Evolutionary conservation across 2,797 vertebrate genomes (phyloP), one percentile per base, ranked within the genome.

Genomic region (Alfaro cultratus): DNA sequence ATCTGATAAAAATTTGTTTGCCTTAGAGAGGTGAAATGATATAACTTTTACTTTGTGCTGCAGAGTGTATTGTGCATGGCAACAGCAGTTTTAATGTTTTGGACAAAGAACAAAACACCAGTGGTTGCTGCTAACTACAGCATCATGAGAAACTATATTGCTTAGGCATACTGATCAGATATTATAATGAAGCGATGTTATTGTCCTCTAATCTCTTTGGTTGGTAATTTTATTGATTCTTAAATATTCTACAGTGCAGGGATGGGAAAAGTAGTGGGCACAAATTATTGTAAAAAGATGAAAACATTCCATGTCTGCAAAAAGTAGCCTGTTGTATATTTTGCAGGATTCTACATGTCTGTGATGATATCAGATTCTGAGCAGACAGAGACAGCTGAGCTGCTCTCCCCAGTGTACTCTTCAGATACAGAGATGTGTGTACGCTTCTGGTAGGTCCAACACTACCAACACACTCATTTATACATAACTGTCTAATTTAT

Each of bases 401-500:
- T 96, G 70, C 85, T 95, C 73, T 90, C 95, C 16, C 88, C 93
- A 41, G 76, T 87, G 70, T 76, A 93, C 10, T 57, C 18, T 10
- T 45, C 92, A 62, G 78, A 51, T 6, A 29, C 82, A 74, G 93
- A 93, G 77, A 88, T 90, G 75, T 96, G 95, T 86, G 71, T 94
- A 2, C 91, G 86, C 60, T 96, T 96, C 90, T 96, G 96, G 95
- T 96, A 83, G 88, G 94, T 82, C 75, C 46, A 47, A 5, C 51
- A 11, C 21, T 79, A 21, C 70, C n/a, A 15, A 31, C 18, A 64
- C 36, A 73, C 21, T 73, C 45, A 46, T 51, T n/a, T 11, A 57
- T 16, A 34, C 41, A 73, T 43, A 7, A 45, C n/a, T 13, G 2
- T 43, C n/a, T 74, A 55, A 15, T 11, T n/a, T 0, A 60, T 2